Conservation (phyloP, 2,888 invertebrate species). For the Anticlea derivata region DNA sequence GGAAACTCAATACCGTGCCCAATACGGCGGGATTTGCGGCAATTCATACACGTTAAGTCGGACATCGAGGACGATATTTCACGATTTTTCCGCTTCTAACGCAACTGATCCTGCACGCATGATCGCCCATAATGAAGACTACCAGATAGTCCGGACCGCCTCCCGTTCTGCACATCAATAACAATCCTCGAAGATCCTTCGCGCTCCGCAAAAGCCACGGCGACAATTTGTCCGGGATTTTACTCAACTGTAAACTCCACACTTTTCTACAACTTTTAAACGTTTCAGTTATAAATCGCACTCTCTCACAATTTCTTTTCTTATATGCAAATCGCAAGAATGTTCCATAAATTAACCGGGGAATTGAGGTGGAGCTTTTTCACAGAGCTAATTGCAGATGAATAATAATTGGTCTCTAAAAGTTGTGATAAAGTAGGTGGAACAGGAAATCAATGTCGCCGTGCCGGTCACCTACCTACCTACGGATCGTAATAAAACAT, state of each 20-base stretch:
- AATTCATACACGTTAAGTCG: conserved; percentile 60
- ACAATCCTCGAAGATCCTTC: conserved; percentile 67
- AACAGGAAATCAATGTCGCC: conserved; percentile 33
- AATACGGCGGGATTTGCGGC: conserved; percentile 54
- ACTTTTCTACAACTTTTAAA: conserved; percentile 48
- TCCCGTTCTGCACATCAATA: conserved; percentile 65
- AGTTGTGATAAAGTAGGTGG: conserved; percentile 30
- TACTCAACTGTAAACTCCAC: conserved; percentile 55
- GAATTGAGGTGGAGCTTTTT: conserved; percentile 41
- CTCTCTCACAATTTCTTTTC: conserved; percentile 40
- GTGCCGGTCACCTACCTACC: conserved; percentile 14
- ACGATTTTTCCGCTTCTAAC: conserved; percentile 60
- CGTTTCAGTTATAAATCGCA: conserved; percentile 47
- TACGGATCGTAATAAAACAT: conserved; percentile 2
- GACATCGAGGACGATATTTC: conserved; percentile 57
- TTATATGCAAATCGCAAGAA: conserved; percentile 42
- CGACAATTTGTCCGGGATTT: conserved; percentile 69
- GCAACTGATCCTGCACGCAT: conserved; percentile 64
- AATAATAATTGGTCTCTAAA: conserved; percentile 42
- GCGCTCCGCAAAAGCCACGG: conserved; percentile 62
- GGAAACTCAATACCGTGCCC: conserved; percentile 50
- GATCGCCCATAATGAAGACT: conserved; percentile 72
- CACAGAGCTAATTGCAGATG: conserved; percentile 41
- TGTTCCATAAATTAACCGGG: conserved; percentile 41
- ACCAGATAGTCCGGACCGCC: conserved; percentile 55